Evolutionary conservation across 2,113 vertebrate species (phyloP), one percentile per base, ranked within the genome.

Genomic region (Pontoporia blainvillei): DNA sequence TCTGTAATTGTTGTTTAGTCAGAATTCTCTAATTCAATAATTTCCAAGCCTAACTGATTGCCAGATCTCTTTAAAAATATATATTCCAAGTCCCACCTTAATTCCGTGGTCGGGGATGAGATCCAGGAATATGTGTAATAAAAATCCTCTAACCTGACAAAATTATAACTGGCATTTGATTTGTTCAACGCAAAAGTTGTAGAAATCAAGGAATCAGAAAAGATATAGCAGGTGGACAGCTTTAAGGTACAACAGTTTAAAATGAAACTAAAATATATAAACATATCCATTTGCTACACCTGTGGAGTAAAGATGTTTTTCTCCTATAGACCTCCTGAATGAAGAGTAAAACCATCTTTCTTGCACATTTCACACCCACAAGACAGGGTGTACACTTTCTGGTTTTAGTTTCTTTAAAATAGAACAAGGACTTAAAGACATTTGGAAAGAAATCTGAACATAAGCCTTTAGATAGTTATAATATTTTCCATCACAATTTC

Each of bases 91-190:
- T 29, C 75, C 52, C 31, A 90, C 57, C 84, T 64, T 57, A 86
- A 86, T 87, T 72, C 52, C 67, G 46, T 67, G 41, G 67, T 78
- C 82, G 97, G 71, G 84, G 57, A 97, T 82, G 31, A 94, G 57
- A 91, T 61, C 52, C 94, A 96, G 64, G 67, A 94, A 96, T 72
- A 95, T 34, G 29, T 61, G 66, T 75, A 96, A 31, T 66, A 82
- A 97, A 96, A 97, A 41, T n/a, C 5, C 46, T 86, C 15, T 86
- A 67, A 85, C 87, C 75, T 76, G 54, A 87, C 69, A 93, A 97
- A 96, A 96, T 87, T 85, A 54, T 86, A 94, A 75, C 61, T 75
- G n/a, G 41, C 64, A 87, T 90, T 88, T 15, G 27, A 81, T 72
- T 83, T 90, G n/a, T n/a, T 59, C 82, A 89, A 64, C 36, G 83